These are phyloP conservation scores for Ernsta delagoae DNA, from an alignment of 2,888 invertebrate genomes.

Conservation along the genomic window DNA sequence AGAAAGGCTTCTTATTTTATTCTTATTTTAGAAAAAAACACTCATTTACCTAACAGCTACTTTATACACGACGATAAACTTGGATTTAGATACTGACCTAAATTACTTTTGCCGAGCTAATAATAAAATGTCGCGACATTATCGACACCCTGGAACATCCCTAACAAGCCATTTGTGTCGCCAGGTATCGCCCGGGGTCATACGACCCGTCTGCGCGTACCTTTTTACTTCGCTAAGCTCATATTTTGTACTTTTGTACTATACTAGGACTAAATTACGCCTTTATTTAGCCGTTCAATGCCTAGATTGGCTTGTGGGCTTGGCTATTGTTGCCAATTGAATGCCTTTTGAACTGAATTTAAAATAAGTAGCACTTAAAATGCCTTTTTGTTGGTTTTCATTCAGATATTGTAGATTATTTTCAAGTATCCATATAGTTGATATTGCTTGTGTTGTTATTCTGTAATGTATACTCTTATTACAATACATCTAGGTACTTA, in stretches of 20 bases:
- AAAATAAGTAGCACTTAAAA: conserved; percentile 7
- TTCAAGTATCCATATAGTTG: neutral
- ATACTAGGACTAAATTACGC: conserved; percentile 24
- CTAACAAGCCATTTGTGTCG: conserved; percentile 60
- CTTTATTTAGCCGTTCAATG: conserved; percentile 18
- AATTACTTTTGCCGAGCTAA: too few species aligned
- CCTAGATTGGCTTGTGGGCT: conserved; percentile 27
- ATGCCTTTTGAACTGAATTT: conserved; percentile 3
- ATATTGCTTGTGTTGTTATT: neutral
- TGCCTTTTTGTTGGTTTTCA: neutral
- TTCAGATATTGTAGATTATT: conserved; percentile 9
- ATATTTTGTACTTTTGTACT: conserved; percentile 23
- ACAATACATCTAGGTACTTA: too few species aligned
- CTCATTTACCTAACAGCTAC: too few species aligned
- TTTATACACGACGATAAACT: too few species aligned
- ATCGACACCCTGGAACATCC: conserved; percentile 45
- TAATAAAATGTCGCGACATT: neutral
- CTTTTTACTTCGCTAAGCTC: conserved; percentile 24
- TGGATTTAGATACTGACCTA: too few species aligned
- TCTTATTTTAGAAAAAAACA: too few species aligned
- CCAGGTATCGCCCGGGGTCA: conserved; percentile 71
- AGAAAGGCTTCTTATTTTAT: too few species aligned
- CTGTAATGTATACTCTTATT: neutral
- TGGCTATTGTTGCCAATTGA: conserved; percentile 17
- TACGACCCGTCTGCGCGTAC: conserved; percentile 36